These are phyloP conservation scores for Tolypeutes matacus DNA, from an alignment of 2,797 vertebrate genomes.

Conservation along the genomic window DNA sequence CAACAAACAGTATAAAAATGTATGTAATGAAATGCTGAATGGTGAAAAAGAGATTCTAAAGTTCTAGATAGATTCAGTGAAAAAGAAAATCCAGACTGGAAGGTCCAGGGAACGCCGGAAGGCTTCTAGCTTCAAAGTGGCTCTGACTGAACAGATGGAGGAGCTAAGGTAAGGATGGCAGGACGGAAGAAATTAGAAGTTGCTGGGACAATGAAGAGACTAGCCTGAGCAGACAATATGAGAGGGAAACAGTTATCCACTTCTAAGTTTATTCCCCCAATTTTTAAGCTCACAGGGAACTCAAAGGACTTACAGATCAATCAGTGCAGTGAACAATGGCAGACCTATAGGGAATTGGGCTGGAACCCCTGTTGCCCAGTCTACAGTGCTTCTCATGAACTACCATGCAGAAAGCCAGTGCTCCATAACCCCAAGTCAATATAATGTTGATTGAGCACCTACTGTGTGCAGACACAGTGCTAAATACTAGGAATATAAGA, in stretches of 20 bases:
- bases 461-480: background rate
- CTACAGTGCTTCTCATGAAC: background rate
- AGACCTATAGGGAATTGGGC: background rate
- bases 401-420: background rate
- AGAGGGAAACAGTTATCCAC: background rate
- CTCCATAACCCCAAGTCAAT: background rate
- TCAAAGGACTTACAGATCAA: background rate
- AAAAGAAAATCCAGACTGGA: background rate
- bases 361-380: background rate
- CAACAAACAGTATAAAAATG: background rate
- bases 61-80: background rate
- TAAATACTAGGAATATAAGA: background rate
- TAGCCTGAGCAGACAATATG: background rate
- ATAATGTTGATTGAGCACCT: background rate
- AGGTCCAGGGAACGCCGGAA: background rate
- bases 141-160: background rate
- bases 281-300: background rate
- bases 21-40: constrained; percentile 2
- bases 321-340: accelerated
- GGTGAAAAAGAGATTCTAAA: background rate
- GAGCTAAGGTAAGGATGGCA: background rate
- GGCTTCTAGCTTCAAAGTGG: too few relatives aligned
- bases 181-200: background rate
- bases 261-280: background rate
- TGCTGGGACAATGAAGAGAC: background rate